phyloP scores from a whole-genome alignment of 2,888 invertebrate genomes.

The Mesorhabditis belari region DNA sequence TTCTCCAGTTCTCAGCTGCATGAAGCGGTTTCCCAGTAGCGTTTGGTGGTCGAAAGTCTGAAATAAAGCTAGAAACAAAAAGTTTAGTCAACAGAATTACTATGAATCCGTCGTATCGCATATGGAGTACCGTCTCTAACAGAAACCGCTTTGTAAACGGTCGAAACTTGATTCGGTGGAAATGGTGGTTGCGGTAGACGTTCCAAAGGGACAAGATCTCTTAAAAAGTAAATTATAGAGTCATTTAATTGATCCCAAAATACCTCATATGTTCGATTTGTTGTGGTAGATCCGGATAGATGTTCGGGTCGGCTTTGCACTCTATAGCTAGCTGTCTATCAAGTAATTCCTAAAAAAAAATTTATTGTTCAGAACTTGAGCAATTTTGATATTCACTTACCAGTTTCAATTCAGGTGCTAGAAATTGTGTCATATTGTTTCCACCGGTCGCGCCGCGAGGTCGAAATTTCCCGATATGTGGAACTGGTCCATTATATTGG shows the following conservation, averaged over 20 bases:
- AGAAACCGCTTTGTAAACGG: constrained; percentile 24
- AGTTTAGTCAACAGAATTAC: constrained; percentile 8
- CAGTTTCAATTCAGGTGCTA: constrained; percentile 26
- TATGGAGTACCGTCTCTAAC: constrained; percentile 33
- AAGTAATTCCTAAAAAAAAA: constrained; percentile 24
- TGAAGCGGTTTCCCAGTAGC: constrained; percentile 77
- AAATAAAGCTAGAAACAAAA: not conserved
- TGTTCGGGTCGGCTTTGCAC: constrained; percentile 14
- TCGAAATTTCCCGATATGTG: constrained; percentile 28
- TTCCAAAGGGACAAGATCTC: constrained; percentile 30
- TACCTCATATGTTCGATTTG: constrained; percentile 8
- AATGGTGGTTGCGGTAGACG: constrained; percentile 9
- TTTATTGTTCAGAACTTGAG: not conserved
- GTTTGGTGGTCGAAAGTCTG: not conserved
- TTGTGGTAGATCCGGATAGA: constrained; percentile 27
- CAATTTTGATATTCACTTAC: no score
- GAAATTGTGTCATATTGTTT: constrained; percentile 27
- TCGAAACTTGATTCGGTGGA: constrained; percentile 5
- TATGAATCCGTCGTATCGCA: constrained; percentile 29
- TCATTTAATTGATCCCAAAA: not conserved
- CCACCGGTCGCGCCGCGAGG: constrained; percentile 19
- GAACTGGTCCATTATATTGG: constrained; percentile 20
- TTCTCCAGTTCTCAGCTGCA: constrained; percentile 86
- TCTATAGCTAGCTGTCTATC: constrained; percentile 36
- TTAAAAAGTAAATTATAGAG: constrained; percentile 16